Conservation (phyloP, 1,140 invertebrate species). For the Cydia splendana region DNA sequence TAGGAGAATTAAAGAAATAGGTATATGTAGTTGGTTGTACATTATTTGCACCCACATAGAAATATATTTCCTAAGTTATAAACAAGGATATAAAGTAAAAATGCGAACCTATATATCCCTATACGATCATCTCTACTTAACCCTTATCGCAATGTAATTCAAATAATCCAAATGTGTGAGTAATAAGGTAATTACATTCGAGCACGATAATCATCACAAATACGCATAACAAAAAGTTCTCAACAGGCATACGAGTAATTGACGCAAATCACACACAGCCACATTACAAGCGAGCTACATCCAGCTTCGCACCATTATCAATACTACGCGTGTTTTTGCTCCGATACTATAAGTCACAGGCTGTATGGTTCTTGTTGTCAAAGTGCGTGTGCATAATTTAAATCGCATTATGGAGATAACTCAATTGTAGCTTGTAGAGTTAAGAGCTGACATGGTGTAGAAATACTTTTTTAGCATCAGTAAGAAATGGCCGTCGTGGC, state of each 20-base stretch:
- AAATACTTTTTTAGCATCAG: background rate
- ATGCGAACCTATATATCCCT: too few relatives aligned
- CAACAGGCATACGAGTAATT: conserved; percentile 1
- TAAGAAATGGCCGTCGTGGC: background rate
- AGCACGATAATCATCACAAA: conserved; percentile 11
- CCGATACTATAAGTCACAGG: conserved; percentile 16
- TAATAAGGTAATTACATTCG: background rate
- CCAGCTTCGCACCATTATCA: conserved; percentile 6
- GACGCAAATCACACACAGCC: conserved; percentile 18
- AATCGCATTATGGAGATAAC: conserved; percentile 38
- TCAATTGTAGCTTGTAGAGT: conserved; percentile 31
- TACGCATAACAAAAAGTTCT: background rate
- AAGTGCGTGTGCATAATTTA: conserved; percentile 33
- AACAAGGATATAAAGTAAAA: too few relatives aligned
- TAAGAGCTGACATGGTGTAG: background rate
- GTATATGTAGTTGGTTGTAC: too few relatives aligned
- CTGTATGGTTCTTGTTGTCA: conserved; percentile 28
- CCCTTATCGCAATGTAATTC: too few relatives aligned
- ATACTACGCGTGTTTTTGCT: conserved; percentile 27
- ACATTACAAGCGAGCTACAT: conserved; percentile 5
- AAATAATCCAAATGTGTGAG: too few relatives aligned
- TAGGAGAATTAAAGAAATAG: too few relatives aligned
- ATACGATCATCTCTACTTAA: too few relatives aligned
- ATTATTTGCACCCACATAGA: too few relatives aligned
- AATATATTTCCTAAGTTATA: too few relatives aligned